A percentile compares a stretch with the other conserved stretches of the same genome.
Evolutionary conservation across 2,888 invertebrate species (phyloP).

Genomic region (Stratiomys singularior): DNA sequence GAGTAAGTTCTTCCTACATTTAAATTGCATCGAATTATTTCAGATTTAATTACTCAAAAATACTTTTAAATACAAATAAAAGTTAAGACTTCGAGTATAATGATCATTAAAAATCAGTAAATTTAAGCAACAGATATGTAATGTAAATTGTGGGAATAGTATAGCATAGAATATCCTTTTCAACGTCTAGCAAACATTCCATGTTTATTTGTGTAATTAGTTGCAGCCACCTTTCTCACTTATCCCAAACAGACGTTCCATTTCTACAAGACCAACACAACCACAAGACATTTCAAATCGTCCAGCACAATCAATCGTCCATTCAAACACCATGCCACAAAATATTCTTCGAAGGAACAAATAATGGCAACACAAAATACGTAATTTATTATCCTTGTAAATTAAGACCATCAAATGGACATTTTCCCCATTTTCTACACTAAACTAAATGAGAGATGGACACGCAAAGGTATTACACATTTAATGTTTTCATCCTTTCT

Average conservation of each 20-base stretch:
- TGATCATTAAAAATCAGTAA: too few relatives aligned
- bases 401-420: constrained; percentile 48
- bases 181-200: neutral
- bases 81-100: too few relatives aligned
- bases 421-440: constrained; percentile 49
- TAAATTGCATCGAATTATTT: too few relatives aligned
- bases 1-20: too few relatives aligned
- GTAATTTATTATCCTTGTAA: constrained; percentile 10
- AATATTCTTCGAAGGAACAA: neutral
- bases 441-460: constrained; percentile 51
- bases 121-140: too few relatives aligned
- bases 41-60: too few relatives aligned
- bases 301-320: neutral
- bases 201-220: neutral
- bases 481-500: neutral
- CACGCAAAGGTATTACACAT: constrained; percentile 51
- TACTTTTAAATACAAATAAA: too few relatives aligned
- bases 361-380: constrained; percentile 5
- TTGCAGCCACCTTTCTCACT: neutral
- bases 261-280: neutral
- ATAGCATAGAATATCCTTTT: neutral
- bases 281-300: neutral
- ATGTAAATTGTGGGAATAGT: too few relatives aligned
- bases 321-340: neutral
- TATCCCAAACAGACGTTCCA: neutral